Conservation (phyloP, 1,140 invertebrate species). For the Helicoverpa zea region DNA sequence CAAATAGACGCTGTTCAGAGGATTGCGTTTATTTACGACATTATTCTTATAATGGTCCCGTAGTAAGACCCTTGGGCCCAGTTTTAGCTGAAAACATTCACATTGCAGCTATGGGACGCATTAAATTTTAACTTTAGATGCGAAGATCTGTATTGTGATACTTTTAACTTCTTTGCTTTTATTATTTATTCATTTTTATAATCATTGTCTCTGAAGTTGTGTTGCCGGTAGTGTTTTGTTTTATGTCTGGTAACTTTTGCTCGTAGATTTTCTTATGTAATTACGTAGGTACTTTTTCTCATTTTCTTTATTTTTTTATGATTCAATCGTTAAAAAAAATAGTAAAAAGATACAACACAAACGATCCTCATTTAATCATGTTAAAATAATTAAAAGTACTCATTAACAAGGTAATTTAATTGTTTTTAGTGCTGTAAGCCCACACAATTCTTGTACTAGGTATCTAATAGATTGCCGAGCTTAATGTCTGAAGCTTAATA, state of each 20-base stretch:
- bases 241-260: neutral
- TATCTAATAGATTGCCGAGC: neutral
- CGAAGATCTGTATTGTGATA: slow-evolving; percentile 60
- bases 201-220: slow-evolving; percentile 2
- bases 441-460: neutral
- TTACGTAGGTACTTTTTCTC: no score
- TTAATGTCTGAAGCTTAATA: neutral
- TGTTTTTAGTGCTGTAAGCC: no score
- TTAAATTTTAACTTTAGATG: slow-evolving; percentile 75
- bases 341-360: no score
- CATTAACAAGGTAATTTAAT: no score
- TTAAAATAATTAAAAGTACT: no score
- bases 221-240: neutral
- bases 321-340: no score
- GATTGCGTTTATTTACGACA: slow-evolving; percentile 72
- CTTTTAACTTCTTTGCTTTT: slow-evolving; percentile 55
- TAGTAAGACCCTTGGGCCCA: slow-evolving; percentile 70
- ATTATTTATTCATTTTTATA: slow-evolving; percentile 52
- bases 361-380: no score
- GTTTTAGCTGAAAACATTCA: slow-evolving; percentile 74
- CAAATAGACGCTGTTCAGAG: slow-evolving; percentile 53
- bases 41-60: slow-evolving; percentile 75
- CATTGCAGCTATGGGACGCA: slow-evolving; percentile 78
- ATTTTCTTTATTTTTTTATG: no score
- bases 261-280: neutral